phyloP scores from a whole-genome alignment of 2,797 vertebrate genomes.

The Oophaga sylvatica region DNA sequence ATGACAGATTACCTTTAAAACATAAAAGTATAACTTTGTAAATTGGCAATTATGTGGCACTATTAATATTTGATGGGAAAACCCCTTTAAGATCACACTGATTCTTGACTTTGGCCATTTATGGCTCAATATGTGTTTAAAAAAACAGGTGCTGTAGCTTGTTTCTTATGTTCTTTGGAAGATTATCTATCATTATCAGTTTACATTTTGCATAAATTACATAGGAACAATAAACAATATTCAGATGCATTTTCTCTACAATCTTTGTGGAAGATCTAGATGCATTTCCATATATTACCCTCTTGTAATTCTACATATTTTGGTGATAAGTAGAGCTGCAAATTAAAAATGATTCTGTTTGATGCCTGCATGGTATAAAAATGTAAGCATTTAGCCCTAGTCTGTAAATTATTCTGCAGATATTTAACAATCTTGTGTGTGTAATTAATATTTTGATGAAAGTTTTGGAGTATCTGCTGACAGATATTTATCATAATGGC shows the following conservation, averaged over 20 bases:
- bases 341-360: slow-evolving; percentile 46
- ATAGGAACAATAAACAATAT: background rate
- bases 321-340: slow-evolving; percentile 21
- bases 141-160: background rate
- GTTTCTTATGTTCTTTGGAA: background rate
- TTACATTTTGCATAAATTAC: background rate
- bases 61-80: background rate
- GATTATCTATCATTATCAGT: background rate
- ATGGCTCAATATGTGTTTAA: background rate
- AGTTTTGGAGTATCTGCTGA: slow-evolving; percentile 45
- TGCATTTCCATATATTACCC: slow-evolving; percentile 12
- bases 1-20: too few relatives aligned
- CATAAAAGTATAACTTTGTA: too few relatives aligned
- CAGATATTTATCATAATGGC: slow-evolving; percentile 52
- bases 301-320: slow-evolving; percentile 15
- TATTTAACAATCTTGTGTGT: slow-evolving; percentile 49
- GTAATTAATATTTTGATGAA: slow-evolving; percentile 52
- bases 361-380: slow-evolving; percentile 27
- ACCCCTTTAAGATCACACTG: background rate
- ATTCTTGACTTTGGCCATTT: background rate
- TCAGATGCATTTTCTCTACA: background rate
- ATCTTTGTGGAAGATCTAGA: background rate
- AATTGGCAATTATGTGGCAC: too few relatives aligned
- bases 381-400: slow-evolving; percentile 34
- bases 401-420: slow-evolving; percentile 50